Base-by-base conservation (phyloP, 2,888 invertebrate species). In the Suillia variegata region DNA sequence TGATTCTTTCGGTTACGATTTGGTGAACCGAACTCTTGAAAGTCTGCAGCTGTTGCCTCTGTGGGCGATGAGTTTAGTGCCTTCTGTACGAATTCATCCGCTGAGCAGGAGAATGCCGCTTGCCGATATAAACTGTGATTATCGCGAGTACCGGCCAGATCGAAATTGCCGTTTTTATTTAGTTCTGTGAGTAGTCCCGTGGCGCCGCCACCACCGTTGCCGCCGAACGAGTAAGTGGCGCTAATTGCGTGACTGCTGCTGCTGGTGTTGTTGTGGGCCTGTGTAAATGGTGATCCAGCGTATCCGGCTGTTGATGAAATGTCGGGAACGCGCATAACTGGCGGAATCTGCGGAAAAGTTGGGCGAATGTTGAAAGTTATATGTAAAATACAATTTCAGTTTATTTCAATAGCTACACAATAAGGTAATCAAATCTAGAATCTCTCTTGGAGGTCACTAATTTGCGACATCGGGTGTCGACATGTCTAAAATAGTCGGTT, bases 271-370 rank as follows among this genome's bases (percentile, higher is more conserved):
- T 57, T 17, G 48, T 47, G 20, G 59, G 52, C 57, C 52, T 65
- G 34, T 55, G 62, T 31, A 61, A 54, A 48, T n/a, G n/a, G n/a
- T n/a, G n/a, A n/a, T n/a, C n/a, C n/a, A 66, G 67, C 67, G 54
- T 67, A 64, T 55, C 63, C 62, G 63, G 67, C 66, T 66, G 67
- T 64, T 57, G 64, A 55, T 48, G 67, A 56, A 38, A 67, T 61
- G 59, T 67, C 63, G 58, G 66, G 67, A 58, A 67, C 67, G 63
- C 67, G 67, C 67, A 67, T 67, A 66, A 64, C n/a, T n/a, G n/a
- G n/a, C n/a, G n/a, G n/a, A n/a, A n/a, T n/a, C n/a, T n/a, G n/a
- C n/a, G n/a, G n/a, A n/a, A n/a, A n/a, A n/a, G n/a, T n/a, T n/a
- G n/a, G n/a, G n/a, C n/a, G n/a, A n/a, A n/a, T n/a, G n/a, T n/a